Percentiles rank a stretch among this genome's conserved stretches.
These are phyloP conservation scores for Hylomyscus alleni DNA, from an alignment of 2,797 vertebrate genomes.

Conservation along the genomic window DNA sequence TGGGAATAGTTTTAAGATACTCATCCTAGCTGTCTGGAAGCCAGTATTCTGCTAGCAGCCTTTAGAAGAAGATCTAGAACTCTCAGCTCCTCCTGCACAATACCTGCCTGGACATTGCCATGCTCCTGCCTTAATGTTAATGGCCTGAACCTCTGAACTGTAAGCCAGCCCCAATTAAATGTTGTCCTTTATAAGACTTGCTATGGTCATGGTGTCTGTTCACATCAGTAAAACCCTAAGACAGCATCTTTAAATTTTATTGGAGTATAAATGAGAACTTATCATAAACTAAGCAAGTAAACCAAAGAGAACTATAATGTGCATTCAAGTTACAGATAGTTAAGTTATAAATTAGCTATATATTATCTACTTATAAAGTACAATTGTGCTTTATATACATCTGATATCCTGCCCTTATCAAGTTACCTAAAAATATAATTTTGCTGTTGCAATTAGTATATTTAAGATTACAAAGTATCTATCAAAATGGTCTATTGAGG, in stretches of 20 bases:
- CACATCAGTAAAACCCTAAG: not conserved
- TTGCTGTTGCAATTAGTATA: not conserved
- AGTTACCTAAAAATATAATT: not conserved
- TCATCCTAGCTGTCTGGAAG: not conserved
- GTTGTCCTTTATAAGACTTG: not conserved
- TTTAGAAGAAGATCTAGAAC: not conserved
- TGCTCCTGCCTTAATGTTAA: not conserved
- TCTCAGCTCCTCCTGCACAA: not conserved
- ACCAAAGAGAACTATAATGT: conserved; percentile 18
- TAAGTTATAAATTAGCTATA: not conserved
- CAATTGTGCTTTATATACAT: conserved; percentile 4
- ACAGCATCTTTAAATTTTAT: not conserved
- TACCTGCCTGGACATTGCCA: not conserved
- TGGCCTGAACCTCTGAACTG: not conserved
- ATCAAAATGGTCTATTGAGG: not conserved
- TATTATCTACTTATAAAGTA: not conserved
- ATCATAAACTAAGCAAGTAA: not conserved
- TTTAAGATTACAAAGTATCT: conserved; percentile 31
- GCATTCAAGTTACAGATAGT: conserved; percentile 1
- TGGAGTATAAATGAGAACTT: conserved; percentile 1
- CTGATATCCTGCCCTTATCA: not conserved
- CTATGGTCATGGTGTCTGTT: not conserved
- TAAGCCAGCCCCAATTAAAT: not conserved
- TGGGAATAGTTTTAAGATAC: not conserved
- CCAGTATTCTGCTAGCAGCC: not conserved